Evolutionary conservation across 2,797 vertebrate genomes (phyloP), one percentile per base, ranked within the genome.

Genomic region (Tinamus major): DNA sequence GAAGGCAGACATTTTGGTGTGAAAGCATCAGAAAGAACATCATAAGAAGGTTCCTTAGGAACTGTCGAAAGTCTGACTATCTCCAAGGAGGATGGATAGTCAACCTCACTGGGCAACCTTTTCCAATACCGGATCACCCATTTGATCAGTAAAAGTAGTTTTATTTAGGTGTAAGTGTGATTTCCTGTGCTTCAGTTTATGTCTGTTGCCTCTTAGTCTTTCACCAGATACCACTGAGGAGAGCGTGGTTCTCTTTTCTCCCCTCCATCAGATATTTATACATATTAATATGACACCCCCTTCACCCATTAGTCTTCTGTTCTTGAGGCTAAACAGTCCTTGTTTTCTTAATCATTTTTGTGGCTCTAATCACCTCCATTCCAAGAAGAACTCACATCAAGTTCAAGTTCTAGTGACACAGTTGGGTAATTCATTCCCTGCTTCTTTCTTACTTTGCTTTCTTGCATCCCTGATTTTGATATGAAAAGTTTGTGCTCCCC

Each of bases 371-470:
- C 20, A 42, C 7, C 8, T 46, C 6, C 26, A 9, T 35, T 55
- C 20, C 76, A 35, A 65, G 15, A 77, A 86, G 13, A 23, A 51
- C 74, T 74, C 20, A 35, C 15, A 76, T 4, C n/a, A n/a, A n/a
- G n/a, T 91, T 81, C 53, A 79, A 3, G 64, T 85, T 95, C 51
- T 27, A 51, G 75, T 39, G 71, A 79, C 0, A 1, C 37, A 74
- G 48, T 37, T 68, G 75, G 35, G 44, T 88, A 94, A 90, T 68
- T 77, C 35, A 23, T 90, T 94, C 55, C 48, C n/a, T 62, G 26
- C 5, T 85, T 92, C 89, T 72, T 63, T 23, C 13, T n/a, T 44
- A 29, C 9, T 5, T 74, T 24, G 59, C 37, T 75, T 85, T 76
- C 63, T 56, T 58, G 53, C 37, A 88, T 48, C 42, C 15, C 87